phyloP scores from a whole-genome alignment of 37 sponge, comb jelly and placozoan genomes.

The Chondrosia reniformis region DNA sequence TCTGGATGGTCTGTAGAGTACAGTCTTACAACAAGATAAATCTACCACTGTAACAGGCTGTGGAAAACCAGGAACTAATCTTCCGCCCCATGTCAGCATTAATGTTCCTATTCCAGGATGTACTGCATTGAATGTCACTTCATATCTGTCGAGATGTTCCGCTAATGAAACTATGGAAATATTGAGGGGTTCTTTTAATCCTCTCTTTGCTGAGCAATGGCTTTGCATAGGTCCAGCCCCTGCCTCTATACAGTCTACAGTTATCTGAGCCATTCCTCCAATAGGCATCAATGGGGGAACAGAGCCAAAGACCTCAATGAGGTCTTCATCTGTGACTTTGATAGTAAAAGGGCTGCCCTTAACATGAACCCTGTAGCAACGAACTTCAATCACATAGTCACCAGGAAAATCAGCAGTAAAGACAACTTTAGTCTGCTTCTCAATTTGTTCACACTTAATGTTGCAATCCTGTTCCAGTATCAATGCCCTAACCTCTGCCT shows the following conservation, averaged over 20 bases:
- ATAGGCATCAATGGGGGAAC: slow-evolving; percentile 3
- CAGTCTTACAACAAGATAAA: not conserved
- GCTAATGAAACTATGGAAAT: not conserved
- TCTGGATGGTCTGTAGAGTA: slow-evolving; percentile 15
- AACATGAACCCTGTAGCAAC: slow-evolving; percentile 70
- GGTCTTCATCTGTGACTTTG: slow-evolving; percentile 16
- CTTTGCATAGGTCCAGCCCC: slow-evolving; percentile 6
- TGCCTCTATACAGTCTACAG: slow-evolving; percentile 6
- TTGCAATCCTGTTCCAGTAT: slow-evolving; percentile 10
- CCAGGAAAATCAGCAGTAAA: slow-evolving; percentile 33
- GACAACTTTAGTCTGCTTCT: slow-evolving; percentile 12
- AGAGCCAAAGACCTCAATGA: not conserved
- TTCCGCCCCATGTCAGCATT: slow-evolving; percentile 7
- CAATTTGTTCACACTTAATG: slow-evolving; percentile 15
- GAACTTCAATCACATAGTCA: slow-evolving; percentile 60
- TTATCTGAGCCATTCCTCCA: slow-evolving; percentile 5
- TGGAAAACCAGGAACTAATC: not conserved
- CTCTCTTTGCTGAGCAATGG: not conserved
- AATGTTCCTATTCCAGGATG: not conserved
- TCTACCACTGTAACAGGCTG: not conserved
- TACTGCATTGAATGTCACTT: not conserved
- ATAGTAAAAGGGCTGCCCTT: slow-evolving; percentile 77
- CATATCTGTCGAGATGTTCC: slow-evolving; percentile 19
- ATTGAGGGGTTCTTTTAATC: not conserved
- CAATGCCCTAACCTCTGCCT: slow-evolving; percentile 10